Evolutionary conservation across 2,113 vertebrate species (phyloP), one percentile per base, ranked within the genome.

Genomic region (Grus americana): DNA sequence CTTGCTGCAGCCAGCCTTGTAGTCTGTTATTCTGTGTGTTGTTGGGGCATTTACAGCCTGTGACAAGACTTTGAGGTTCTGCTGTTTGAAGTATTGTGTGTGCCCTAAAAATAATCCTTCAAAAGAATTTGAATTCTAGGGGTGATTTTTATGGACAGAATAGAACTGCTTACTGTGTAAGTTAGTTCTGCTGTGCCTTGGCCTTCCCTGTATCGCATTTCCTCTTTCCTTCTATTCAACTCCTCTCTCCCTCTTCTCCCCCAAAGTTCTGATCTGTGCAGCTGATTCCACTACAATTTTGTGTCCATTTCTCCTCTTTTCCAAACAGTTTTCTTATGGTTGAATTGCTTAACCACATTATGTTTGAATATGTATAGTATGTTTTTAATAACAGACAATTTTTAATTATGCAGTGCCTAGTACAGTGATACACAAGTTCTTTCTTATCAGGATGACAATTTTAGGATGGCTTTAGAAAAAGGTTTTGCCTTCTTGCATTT

Each of bases 141-240:
- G 5, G 4, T 78, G 52, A n/a, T 55, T 87, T 94, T 93, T 88
- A 42, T 49, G 47, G 54, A 20, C 36, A 52, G 66, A 75, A 57
- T 81, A 36, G 59, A 91, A 42, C 44, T 80, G 49, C 82, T 95
- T 80, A 88, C 46, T 76, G 14, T 49, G 10, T 12, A 55, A 66
- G 34, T 58, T 70, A 52, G 30, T 90, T 90, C 71, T 89, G 30
- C 70, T 72, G 54, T 92, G 72, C 73, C 65, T 58, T 88, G 42
- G 63, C 63, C 40, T 84, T 24, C 7, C n/a, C 27, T 30, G 10
- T 62, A 36, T 92, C 50, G 82, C 84, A 47, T 83, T 92, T 96
- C 50, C 75, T 90, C 47, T 94, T 91, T 87, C 80, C 70, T 92
- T 85, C 90, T 92, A 20, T 83, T 95, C 81, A 74, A 11, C 16